phyloP scores from a whole-genome alignment of 2,113 vertebrate species.

The Hydrolagus affinis region DNA sequence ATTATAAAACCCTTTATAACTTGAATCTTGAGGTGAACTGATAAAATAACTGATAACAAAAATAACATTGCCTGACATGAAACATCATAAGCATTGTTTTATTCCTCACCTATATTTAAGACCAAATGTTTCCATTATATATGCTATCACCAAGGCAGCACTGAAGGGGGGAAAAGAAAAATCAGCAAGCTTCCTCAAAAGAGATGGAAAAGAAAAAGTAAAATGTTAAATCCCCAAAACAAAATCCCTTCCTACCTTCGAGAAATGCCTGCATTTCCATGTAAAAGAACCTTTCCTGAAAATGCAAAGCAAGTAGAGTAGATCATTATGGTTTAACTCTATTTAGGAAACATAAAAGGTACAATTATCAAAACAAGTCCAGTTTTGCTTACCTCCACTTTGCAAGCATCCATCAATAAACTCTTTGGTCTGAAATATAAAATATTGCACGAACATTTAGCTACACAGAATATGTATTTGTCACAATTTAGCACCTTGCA shows the following conservation, averaged over 20 bases:
- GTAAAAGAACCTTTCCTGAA: slow-evolving; percentile 91
- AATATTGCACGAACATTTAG: slow-evolving; percentile 23
- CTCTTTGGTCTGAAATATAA: slow-evolving; percentile 79
- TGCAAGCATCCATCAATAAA: slow-evolving; percentile 97
- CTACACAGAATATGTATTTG: background rate
- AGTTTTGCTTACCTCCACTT: slow-evolving; percentile 71
- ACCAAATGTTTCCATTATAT: slow-evolving; percentile 98
- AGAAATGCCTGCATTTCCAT: slow-evolving; percentile 98
- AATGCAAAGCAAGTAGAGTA: slow-evolving; percentile 36
- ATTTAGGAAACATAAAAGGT: background rate
- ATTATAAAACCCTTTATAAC: background rate
- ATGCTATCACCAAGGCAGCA: slow-evolving; percentile 98
- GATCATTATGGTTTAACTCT: background rate
- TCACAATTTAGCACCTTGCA: background rate
- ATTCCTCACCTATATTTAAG: slow-evolving; percentile 86
- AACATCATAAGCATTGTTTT: background rate
- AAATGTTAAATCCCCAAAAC: background rate
- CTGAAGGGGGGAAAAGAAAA: slow-evolving; percentile 50
- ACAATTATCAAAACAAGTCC: background rate
- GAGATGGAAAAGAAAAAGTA: background rate
- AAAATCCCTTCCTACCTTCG: slow-evolving; percentile 68
- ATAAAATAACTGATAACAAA: background rate
- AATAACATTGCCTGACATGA: background rate
- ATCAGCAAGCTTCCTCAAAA: slow-evolving; percentile 30
- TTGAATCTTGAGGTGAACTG: background rate